phyloP scores from a whole-genome alignment of 2,888 invertebrate species.

The Slavum lentiscoides region DNA sequence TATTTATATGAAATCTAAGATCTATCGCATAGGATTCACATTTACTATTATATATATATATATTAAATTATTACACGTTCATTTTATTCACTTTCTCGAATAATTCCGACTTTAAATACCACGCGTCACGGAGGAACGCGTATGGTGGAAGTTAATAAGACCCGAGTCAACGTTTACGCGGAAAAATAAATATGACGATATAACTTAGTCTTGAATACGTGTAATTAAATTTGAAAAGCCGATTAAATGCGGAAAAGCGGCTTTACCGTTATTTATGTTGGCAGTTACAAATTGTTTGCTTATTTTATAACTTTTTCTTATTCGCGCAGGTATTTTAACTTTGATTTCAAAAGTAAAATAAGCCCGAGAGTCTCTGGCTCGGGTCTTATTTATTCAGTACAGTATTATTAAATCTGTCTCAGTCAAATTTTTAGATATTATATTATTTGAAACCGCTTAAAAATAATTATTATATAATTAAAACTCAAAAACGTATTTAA shows the following conservation, averaged over 20 bases:
- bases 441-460: too few relatives aligned
- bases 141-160: neutral
- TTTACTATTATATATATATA: neutral
- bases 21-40: neutral
- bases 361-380: neutral
- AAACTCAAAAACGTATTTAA: too few relatives aligned
- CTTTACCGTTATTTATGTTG: constrained; percentile 8
- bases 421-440: neutral
- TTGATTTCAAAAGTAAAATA: constrained; percentile 3
- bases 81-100: neutral
- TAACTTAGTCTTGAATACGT: neutral
- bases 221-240: constrained; percentile 26
- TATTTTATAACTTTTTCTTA: neutral
- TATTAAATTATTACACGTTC: neutral
- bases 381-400: neutral
- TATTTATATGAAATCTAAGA: neutral
- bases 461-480: too few relatives aligned
- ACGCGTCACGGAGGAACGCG: too few relatives aligned
- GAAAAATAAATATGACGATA: constrained; percentile 28
- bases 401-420: neutral
- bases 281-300: constrained; percentile 5
- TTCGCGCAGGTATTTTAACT: neutral
- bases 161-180: neutral
- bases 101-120: constrained; percentile 7
- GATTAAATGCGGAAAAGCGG: constrained; percentile 1